Base-by-base conservation (phyloP, 2,797 vertebrate species). In the Toxotes lorentzi region DNA sequence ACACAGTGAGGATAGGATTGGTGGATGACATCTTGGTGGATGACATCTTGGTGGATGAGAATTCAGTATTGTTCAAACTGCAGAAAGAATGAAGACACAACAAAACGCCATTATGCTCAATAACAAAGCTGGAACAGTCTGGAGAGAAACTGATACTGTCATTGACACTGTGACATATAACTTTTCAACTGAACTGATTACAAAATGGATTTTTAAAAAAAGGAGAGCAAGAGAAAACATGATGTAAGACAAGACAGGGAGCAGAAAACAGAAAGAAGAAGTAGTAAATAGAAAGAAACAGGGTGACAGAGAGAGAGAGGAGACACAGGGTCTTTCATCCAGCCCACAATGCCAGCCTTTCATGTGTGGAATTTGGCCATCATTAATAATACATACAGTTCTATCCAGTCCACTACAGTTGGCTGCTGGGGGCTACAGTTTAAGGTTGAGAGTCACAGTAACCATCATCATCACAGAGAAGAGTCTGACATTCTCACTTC, bases 301-400 rank as follows among this genome's bases (percentile, higher is more conserved):
- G 60, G 23, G 68, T 48, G 58, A 79, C 32, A 60, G 68, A 58
- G 59, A 70, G 66, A 69, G 47, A 77, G 75, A 70, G 48, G 1
- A 64, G 86, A 93, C 89, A 94, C 88, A 82, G 78, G 34, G 79
- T 73, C 94, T 94, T 95, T 95, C 81, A 93, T 85, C 48, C 77
- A 21, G 70, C 51, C 88, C 83, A 95, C 94, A 96, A 96, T 92
- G 89, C 78, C 38, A 19, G 82, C 76, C 91, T 94, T 95, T 95
- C 93, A 95, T 90, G 79, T 68, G 89, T 86, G 92, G 94, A 94
- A 95, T 95, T 93, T 92, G 88, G 72, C 86, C 83, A 54, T 86
- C 92, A 94, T 95, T 94, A 95, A 95, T 94, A 93, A 94, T 92
- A 91, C 93, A 94, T 94, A 91, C 84, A 83, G 64, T 57, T 76